Conservation (phyloP, 92 coral and sea anemone species). For the Porites divaricata region DNA sequence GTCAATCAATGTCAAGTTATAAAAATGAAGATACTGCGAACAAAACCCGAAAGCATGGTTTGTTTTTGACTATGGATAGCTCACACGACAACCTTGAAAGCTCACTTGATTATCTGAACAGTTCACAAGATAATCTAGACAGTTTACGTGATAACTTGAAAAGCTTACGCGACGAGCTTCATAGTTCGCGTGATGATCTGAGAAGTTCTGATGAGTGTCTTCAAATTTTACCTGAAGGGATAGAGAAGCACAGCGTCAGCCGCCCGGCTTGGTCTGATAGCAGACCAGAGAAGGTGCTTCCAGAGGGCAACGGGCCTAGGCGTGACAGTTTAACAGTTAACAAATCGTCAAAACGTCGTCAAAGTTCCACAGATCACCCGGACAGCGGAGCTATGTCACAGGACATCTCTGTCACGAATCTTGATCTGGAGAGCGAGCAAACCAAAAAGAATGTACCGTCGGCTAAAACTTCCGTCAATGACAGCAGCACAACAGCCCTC, state of each 20-base stretch:
- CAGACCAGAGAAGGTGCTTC: not conserved
- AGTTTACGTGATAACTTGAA: slow-evolving; percentile 6
- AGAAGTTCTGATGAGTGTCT: slow-evolving; percentile 14
- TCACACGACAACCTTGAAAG: slow-evolving; percentile 1
- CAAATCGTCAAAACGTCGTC: not conserved
- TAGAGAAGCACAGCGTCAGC: not conserved
- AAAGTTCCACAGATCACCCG: not conserved
- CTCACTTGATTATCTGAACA: slow-evolving; percentile 18
- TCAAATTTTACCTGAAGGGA: not conserved
- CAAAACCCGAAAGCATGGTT: slow-evolving; percentile 8
- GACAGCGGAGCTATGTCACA: slow-evolving; percentile 27
- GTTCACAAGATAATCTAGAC: slow-evolving; percentile 16
- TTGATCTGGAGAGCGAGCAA: slow-evolving; percentile 16
- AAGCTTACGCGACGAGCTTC: slow-evolving; percentile 8
- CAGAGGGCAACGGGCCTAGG: not conserved
- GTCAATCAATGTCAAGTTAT: slow-evolving; percentile 26
- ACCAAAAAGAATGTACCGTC: slow-evolving; percentile 9
- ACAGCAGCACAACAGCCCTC: not conserved
- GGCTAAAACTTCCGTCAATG: not conserved
- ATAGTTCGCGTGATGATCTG: slow-evolving; percentile 22
- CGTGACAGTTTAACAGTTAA: slow-evolving; percentile 5
- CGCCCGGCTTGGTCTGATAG: slow-evolving; percentile 29
- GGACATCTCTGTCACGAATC: slow-evolving; percentile 24
- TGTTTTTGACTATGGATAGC: slow-evolving; percentile 17
- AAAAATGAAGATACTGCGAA: slow-evolving; percentile 8